Evolutionary conservation across 2,888 invertebrate species (phyloP), one percentile per base, ranked within the genome.

Genomic region (Polymixis lichenea): DNA sequence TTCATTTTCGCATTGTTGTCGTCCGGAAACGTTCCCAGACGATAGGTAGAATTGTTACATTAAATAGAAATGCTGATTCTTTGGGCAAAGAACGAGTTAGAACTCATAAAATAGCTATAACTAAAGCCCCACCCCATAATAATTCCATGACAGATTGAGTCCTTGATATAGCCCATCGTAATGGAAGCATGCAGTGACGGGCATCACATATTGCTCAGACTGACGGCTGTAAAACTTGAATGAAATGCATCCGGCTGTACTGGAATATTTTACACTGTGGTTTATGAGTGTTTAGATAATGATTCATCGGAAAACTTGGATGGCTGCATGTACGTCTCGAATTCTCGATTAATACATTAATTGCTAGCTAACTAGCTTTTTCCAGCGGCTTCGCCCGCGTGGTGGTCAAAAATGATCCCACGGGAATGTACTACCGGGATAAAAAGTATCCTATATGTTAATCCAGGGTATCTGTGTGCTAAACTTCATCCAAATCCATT

Each of bases 141-240:
- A 73, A 70, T 72, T 53, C 55, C 61, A 80, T 75, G 58, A 69
- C 28, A 55, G 51, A 67, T 7, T 13, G 25, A 53, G 64, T 65
- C 81, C 83, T 84, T 83, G 78, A 75, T 77, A 82, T 65, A 75
- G 61, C 72, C 53, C 77, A 77, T 67, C 56, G 46, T 68, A 75
- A 80, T 75, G 61, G 56, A 28, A 60, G 49, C 58, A 43, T 77
- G 64, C 61, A 67, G 53, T 71, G 73, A 77, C 75, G 46, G 65
- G 77, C 75, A 71, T 75, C 77, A 60, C 78, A 77, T 86, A 83
- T 78, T 85, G 64, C 80, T 61, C 73, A 61, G 32, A 58, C 78
- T 67, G 64, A 75, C 46, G 69, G 69, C 58, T 61, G 78, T 84
- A 68, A 83, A 75, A 77, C 73, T 62, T 68, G 38, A 28, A 74